These are phyloP conservation scores for Crypturellus undulatus DNA, from an alignment of 2,113 vertebrate genomes.

Conservation along the genomic window DNA sequence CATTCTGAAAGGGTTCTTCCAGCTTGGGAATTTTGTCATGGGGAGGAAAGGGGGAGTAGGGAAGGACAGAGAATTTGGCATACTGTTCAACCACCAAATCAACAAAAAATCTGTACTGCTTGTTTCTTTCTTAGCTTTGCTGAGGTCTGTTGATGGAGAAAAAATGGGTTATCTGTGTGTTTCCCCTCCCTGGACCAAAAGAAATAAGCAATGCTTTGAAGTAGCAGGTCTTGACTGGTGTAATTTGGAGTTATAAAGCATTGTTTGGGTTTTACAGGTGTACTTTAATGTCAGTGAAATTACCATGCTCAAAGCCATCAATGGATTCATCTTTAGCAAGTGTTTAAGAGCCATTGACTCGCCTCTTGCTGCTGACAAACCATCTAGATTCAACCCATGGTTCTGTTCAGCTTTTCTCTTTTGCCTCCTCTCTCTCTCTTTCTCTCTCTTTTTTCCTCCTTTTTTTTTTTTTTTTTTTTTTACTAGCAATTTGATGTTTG, in stretches of 20 bases:
- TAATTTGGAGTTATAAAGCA: slow-evolving; percentile 66
- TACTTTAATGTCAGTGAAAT: slow-evolving; percentile 64
- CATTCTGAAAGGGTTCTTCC: not conserved
- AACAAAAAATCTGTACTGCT: not conserved
- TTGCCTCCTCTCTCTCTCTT: slow-evolving; percentile 38
- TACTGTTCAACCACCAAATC: not conserved
- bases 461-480: slow-evolving; percentile 68
- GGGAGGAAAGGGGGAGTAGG: not conserved
- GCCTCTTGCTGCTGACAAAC: slow-evolving; percentile 87
- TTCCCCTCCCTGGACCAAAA: not conserved
- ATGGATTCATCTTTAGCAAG: slow-evolving; percentile 68
- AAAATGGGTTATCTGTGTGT: not conserved
- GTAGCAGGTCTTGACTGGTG: not conserved
- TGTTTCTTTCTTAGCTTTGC: not conserved
- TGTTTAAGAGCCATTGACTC: slow-evolving; percentile 80
- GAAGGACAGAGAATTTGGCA: not conserved
- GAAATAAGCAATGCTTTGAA: not conserved
- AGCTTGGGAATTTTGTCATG: not conserved
- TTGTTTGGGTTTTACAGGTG: slow-evolving; percentile 71
- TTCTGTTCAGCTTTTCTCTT: slow-evolving; percentile 79
- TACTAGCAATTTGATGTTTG: slow-evolving; percentile 95
- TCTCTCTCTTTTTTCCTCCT: slow-evolving; percentile 46
- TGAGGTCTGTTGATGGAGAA: not conserved
- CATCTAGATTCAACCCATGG: slow-evolving; percentile 86
- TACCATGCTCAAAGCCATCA: slow-evolving; percentile 23